These are phyloP conservation scores for Platichthys stellatus DNA, from an alignment of 2,113 vertebrate species.

Conservation along the genomic window DNA sequence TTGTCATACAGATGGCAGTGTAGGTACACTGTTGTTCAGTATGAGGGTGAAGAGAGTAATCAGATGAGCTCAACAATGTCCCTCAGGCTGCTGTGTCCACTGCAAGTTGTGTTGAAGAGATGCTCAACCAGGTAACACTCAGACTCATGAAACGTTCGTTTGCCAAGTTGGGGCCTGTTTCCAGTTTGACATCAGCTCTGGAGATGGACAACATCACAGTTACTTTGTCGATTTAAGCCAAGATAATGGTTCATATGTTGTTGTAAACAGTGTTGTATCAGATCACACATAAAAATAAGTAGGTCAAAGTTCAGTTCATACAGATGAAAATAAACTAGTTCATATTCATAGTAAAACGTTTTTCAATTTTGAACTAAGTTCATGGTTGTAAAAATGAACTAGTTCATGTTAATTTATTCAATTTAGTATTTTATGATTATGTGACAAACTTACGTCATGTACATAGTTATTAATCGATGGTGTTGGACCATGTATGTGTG, in stretches of 20 bases:
- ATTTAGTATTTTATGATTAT: too few species aligned
- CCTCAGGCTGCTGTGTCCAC: neutral
- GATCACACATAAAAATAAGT: too few species aligned
- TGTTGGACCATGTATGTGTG: too few species aligned
- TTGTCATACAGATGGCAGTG: conserved; percentile 47
- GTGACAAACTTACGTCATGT: too few species aligned
- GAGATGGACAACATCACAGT: conserved; percentile 65
- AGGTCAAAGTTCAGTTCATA: too few species aligned
- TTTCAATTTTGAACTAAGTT: too few species aligned
- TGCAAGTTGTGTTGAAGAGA: conserved; percentile 68
- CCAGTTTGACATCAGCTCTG: conserved; percentile 84
- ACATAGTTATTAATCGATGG: too few species aligned
- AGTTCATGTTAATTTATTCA: too few species aligned
- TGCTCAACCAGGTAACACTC: conserved; percentile 76
- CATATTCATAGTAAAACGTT: too few species aligned
- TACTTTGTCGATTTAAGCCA: conserved; percentile 90
- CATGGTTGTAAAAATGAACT: too few species aligned
- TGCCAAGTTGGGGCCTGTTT: conserved; percentile 85
- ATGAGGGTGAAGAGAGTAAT: neutral
- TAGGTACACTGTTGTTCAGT: conserved; percentile 11
- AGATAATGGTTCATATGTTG: conserved; percentile 75
- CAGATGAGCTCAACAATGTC: conserved; percentile 65
- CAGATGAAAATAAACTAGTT: too few species aligned
- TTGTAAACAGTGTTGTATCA: neutral
- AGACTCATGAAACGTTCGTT: conserved; percentile 86